Evolutionary conservation across 92 coral and sea anemone genomes (phyloP), one percentile per base, ranked within the genome.

Genomic region (Anthopleura xanthogrammica): DNA sequence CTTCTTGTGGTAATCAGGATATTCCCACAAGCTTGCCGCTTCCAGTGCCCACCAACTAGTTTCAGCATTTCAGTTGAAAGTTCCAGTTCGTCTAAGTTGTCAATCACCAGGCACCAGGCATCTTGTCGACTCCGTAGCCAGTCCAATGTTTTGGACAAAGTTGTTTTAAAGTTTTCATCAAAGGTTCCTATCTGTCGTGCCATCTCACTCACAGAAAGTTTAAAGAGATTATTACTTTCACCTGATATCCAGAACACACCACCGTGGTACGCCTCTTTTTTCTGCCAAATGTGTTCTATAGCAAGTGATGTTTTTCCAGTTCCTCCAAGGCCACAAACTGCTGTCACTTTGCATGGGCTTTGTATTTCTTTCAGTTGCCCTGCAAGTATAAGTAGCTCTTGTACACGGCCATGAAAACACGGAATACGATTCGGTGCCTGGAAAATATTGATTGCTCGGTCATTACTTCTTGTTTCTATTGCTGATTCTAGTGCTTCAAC

Each of bases 161-260:
- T 89, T 20, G 72, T 75, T 71, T 78, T 56, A 52, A 91, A 83
- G 22, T 91, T 90, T 16, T 83, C 88, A 19, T 79, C 84, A 41
- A 82, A 74, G 6, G 95, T 89, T 84, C 95, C 92, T 40, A 93
- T 41, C 68, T 77, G 93, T 0, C 82, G 88, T 41, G 95, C 95
- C 87, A 89, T 83, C 12, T 92, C 93, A 72, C 78, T 78, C 23
- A 93, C 39, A n/a, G 70, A 62, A 62, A 62, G 70, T 8, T 62
- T 6, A 23, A 95, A 95, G 16, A 55, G 79, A 16, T 80, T n/a
- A 16, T 86, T 79, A 50, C 83, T 82, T 85, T 95, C 97, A 43
- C 98, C 97, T 4, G 97, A 93, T 80, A 95, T 83, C 97, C 98
- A 95, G 81, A 90, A 93, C 60, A 91, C 95, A 11, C 97, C 98